Evolutionary conservation across 1,140 invertebrate species (phyloP).

Genomic region (Caenorhabditis briggsae): DNA sequence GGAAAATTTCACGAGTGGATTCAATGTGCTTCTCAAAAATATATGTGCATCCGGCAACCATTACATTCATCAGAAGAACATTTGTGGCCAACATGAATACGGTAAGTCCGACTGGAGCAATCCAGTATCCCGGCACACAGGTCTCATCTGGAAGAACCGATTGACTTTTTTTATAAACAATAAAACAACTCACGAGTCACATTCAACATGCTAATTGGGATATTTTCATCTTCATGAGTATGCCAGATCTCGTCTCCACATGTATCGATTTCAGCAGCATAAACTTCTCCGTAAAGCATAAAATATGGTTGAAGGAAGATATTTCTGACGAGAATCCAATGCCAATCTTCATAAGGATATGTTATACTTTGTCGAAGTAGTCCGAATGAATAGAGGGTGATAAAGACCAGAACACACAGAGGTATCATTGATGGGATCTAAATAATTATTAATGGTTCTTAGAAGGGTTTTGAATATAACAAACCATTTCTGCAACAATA

Average conservation of each 20-base stretch:
- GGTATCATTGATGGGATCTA: slow-evolving; percentile 63
- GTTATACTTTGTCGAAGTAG: slow-evolving; percentile 62
- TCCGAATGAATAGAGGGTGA: slow-evolving; percentile 54
- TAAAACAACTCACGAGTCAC: neutral
- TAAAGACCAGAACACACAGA: slow-evolving; percentile 58
- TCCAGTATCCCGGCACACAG: slow-evolving; percentile 61
- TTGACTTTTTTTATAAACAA: neutral
- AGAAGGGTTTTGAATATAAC: neutral
- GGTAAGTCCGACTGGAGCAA: slow-evolving; percentile 59
- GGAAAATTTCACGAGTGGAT: slow-evolving; percentile 96
- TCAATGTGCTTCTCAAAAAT: slow-evolving; percentile 96
- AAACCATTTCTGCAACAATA: slow-evolving; percentile 61
- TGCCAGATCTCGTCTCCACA: slow-evolving; percentile 83
- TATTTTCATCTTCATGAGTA: slow-evolving; percentile 82
- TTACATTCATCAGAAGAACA: slow-evolving; percentile 94
- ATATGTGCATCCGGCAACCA: slow-evolving; percentile 97
- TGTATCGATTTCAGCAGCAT: slow-evolving; percentile 82
- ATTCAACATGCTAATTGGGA: slow-evolving; percentile 62
- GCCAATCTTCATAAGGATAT: slow-evolving; percentile 62
- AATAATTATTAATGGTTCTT: neutral
- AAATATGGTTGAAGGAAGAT: slow-evolving; percentile 96
- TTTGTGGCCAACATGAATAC: slow-evolving; percentile 94
- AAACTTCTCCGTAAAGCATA: slow-evolving; percentile 98
- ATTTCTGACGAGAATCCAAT: slow-evolving; percentile 81
- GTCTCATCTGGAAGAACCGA: slow-evolving; percentile 22